Percentiles rank a stretch among this genome's conserved stretches.
Conservation (phyloP, 92 coral and sea anemone genomes). For the Paramuricea clavata region DNA sequence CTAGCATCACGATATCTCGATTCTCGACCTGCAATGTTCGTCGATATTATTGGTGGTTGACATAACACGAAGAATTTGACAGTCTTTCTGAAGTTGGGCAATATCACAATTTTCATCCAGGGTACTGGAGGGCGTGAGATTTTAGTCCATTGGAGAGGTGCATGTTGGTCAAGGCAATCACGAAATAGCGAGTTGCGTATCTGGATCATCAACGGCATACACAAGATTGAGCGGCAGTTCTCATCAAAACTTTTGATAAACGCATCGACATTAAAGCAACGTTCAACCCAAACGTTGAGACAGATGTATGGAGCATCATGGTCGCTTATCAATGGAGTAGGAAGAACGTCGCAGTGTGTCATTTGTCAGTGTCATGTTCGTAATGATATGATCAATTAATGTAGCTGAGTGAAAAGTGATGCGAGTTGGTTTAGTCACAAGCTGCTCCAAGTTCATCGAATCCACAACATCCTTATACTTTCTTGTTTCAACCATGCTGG, state of each 20-base stretch:
- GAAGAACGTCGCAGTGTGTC: conserved; percentile 55
- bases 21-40: not conserved
- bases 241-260: conserved; percentile 30
- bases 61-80: too few relatives aligned
- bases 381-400: too few relatives aligned
- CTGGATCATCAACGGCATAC: conserved; percentile 33
- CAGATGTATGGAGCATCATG: conserved; percentile 50
- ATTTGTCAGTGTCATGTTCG: too few relatives aligned
- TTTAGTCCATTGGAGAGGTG: conserved; percentile 40
- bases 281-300: conserved; percentile 31
- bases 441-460: too few relatives aligned
- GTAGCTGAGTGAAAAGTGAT: too few relatives aligned
- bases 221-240: conserved; percentile 45
- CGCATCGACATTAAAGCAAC: conserved; percentile 7
- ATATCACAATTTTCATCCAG: conserved; percentile 44
- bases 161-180: conserved; percentile 48
- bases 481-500: too few relatives aligned
- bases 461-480: too few relatives aligned
- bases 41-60: too few relatives aligned
- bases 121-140: conserved; percentile 53
- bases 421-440: too few relatives aligned
- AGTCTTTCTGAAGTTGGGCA: too few relatives aligned
- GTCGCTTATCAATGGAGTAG: conserved; percentile 48
- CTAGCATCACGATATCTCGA: conserved; percentile 10
- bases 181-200: conserved; percentile 23